Evolutionary conservation across 2,888 invertebrate species (phyloP).

Genomic region (Fabriciana adippe): DNA sequence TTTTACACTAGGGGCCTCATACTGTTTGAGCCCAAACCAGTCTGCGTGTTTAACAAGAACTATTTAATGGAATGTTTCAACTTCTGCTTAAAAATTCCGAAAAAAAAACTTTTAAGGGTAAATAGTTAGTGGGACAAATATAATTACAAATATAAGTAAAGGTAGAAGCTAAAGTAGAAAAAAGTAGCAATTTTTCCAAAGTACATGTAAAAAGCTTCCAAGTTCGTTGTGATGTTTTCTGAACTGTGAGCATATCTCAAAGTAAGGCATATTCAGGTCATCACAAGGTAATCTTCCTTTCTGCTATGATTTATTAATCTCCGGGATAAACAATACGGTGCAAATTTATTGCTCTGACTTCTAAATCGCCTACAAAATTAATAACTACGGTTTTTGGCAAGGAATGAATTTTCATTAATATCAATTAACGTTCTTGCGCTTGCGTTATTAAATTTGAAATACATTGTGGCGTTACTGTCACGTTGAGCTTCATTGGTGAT

Average conservation of each 20-base stretch:
- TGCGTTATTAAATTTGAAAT: conserved; percentile 18
- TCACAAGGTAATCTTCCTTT: conserved; percentile 10
- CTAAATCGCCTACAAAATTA: conserved; percentile 12
- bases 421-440: conserved; percentile 22
- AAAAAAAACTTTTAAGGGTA: no score
- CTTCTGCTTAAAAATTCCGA: no score
- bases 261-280: background rate
- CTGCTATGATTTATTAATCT: conserved; percentile 32
- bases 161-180: no score
- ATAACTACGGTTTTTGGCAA: conserved; percentile 18
- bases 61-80: no score
- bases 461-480: background rate
- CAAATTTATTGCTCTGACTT: conserved; percentile 9
- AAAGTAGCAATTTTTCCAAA: no score
- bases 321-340: conserved; percentile 28
- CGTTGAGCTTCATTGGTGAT: background rate
- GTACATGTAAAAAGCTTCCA: no score
- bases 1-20: no score
- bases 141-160: no score
- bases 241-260: background rate
- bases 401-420: conserved; percentile 30
- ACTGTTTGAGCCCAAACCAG: no score
- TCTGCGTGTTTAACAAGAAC: no score
- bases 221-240: no score
- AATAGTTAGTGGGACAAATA: no score